Percentiles rank a stretch among this genome's conserved stretches.
phyloP scores from a whole-genome alignment of 2,888 invertebrate species.

The Branchipolynoe longqiensis region DNA sequence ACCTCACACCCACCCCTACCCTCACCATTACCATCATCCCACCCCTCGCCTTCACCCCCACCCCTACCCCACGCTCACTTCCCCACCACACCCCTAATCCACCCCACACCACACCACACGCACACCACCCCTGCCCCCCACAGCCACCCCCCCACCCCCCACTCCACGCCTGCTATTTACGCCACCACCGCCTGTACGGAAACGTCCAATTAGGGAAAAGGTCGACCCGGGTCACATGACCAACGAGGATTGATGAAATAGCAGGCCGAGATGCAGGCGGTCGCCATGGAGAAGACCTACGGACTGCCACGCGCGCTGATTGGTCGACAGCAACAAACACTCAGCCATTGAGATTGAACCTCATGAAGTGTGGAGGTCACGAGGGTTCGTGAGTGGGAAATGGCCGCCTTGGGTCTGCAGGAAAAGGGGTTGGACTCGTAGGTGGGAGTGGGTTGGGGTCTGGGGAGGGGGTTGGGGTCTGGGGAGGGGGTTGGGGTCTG shows the following conservation, averaged over 20 bases:
- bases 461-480: background rate
- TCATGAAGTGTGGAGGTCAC: background rate
- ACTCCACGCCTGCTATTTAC: background rate
- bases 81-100: background rate
- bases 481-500: background rate
- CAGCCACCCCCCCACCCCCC: background rate
- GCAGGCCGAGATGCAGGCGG: constrained; percentile 26
- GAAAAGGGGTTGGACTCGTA: background rate
- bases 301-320: constrained; percentile 42
- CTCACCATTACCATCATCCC: no score
- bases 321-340: background rate
- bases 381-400: background rate
- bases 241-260: constrained; percentile 51
- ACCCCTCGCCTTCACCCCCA: no score
- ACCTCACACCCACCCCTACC: background rate
- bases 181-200: constrained; percentile 19
- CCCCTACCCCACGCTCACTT: background rate
- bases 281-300: background rate
- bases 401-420: background rate
- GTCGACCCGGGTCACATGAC: constrained; percentile 35
- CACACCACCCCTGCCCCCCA: background rate
- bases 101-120: background rate
- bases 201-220: constrained; percentile 56
- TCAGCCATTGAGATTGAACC: constrained; percentile 26
- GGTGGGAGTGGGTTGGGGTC: no score